These are phyloP conservation scores for Apolygus lucorum DNA, from an alignment of 1,140 invertebrate species.

Conservation along the genomic window DNA sequence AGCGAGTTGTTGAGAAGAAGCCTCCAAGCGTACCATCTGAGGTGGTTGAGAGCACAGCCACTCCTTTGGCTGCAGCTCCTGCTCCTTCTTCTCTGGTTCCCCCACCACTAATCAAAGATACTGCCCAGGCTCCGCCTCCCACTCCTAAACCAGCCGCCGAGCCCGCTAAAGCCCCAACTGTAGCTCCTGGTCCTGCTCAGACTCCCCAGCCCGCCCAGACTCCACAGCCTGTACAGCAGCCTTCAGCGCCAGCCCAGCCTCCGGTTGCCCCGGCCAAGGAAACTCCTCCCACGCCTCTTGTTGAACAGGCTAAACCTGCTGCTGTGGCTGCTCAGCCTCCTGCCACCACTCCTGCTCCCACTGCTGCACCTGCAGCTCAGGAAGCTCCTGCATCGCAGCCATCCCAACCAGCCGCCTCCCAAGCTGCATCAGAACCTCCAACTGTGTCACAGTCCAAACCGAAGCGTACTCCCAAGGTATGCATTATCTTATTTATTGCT, in stretches of 20 bases:
- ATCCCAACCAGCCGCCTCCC: too few relatives aligned
- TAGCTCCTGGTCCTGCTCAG: too few relatives aligned
- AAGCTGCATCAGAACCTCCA: too few relatives aligned
- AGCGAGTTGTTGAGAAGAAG: background rate
- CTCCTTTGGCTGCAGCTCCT: background rate
- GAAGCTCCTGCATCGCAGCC: conserved; percentile 3
- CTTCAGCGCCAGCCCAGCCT: background rate
- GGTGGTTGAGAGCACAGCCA: background rate
- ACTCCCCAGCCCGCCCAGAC: too few relatives aligned
- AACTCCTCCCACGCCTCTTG: conserved; percentile 1
- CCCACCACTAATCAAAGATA: background rate
- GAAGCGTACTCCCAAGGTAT: too few relatives aligned
- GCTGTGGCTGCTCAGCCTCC: conserved; percentile 13
- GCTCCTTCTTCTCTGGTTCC: background rate
- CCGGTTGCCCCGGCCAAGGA: background rate
- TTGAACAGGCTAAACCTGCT: conserved; percentile 9
- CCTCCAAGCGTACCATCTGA: background rate
- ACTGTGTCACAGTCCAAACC: too few relatives aligned
- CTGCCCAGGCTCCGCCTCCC: background rate
- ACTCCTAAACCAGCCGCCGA: background rate
- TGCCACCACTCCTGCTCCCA: background rate
- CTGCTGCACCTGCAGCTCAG: conserved; percentile 1
- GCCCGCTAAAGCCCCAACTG: too few relatives aligned
- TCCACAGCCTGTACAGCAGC: conserved; percentile 8
- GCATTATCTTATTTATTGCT: too few relatives aligned